A percentile compares a stretch with the other conserved stretches of the same genome.
Evolutionary conservation across 2,113 vertebrate species (phyloP).

Genomic region (Dinomys branickii): DNA sequence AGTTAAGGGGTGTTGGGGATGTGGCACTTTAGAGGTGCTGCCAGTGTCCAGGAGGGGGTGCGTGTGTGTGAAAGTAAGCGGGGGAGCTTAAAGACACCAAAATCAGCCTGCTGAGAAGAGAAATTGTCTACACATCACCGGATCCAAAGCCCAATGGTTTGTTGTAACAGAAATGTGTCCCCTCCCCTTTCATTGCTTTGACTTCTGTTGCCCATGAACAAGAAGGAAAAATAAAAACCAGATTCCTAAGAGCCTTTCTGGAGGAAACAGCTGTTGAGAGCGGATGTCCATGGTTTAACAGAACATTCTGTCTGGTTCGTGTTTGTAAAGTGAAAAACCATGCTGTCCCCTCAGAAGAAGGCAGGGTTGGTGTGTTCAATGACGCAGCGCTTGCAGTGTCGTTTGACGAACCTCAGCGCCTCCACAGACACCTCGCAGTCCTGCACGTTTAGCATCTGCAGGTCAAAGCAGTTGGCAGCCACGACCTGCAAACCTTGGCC

Average conservation of each 20-base stretch:
- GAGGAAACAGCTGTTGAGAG: conserved; percentile 69
- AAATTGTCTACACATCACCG: neutral
- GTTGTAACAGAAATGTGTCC: conserved; percentile 29
- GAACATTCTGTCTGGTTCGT: conserved; percentile 59
- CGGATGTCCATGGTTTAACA: conserved; percentile 57
- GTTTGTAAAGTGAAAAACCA: neutral
- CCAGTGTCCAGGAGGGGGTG: no score
- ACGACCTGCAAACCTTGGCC: conserved; percentile 95
- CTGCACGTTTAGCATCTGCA: conserved; percentile 98
- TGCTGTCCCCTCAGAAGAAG: conserved; percentile 91
- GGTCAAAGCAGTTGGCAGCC: conserved; percentile 96
- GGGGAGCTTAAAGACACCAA: neutral
- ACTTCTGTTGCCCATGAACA: conserved; percentile 39
- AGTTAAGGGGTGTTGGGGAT: fast-evolving
- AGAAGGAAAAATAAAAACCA: conserved; percentile 61
- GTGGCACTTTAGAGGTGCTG: neutral
- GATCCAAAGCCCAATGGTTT: neutral
- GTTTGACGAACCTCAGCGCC: conserved; percentile 94
- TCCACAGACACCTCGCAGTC: conserved; percentile 97
- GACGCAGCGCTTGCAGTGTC: conserved; percentile 96
- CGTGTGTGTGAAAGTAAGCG: neutral
- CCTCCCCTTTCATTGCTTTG: neutral
- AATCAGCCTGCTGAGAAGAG: conserved; percentile 34
- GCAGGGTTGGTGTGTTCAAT: conserved; percentile 99
- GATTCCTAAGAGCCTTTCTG: conserved; percentile 76